These are phyloP conservation scores for Gadopsis marmoratus DNA, from an alignment of 2,797 vertebrate genomes.

Conservation along the genomic window DNA sequence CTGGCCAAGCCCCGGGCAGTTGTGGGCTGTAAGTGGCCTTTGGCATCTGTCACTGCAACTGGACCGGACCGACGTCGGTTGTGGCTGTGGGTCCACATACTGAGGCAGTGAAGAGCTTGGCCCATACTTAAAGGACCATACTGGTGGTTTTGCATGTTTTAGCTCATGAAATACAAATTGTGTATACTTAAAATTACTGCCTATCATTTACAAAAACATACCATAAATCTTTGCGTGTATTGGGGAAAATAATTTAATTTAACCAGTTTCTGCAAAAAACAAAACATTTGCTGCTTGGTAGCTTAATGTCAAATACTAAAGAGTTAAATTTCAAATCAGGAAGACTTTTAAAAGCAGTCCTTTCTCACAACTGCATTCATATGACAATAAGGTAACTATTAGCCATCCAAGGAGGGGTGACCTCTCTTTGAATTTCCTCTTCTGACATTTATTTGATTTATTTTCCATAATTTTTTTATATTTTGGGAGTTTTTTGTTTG, in stretches of 20 bases:
- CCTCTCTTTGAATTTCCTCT: not conserved
- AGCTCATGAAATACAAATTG: constrained; percentile 53
- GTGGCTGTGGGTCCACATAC: constrained; percentile 39
- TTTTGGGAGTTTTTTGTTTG: not conserved
- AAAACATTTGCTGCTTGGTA: not conserved
- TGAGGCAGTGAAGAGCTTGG: constrained; percentile 39
- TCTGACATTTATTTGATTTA: not conserved
- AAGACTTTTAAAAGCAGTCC: not conserved
- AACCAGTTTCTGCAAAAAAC: not conserved
- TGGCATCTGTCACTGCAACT: constrained; percentile 41
- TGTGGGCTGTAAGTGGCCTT: constrained; percentile 40
- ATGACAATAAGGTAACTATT: not conserved
- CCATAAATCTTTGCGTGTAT: constrained; percentile 1
- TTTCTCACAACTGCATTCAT: not conserved
- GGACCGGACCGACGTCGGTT: constrained; percentile 42
- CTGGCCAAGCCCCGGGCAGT: constrained; percentile 39
- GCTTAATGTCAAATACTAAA: not conserved
- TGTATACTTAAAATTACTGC: constrained; percentile 38
- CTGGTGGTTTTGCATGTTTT: constrained; percentile 60
- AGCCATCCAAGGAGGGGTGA: not conserved
- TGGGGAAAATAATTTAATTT: not conserved
- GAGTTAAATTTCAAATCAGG: not conserved
- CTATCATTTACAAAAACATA: constrained; percentile 46
- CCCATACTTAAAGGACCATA: constrained; percentile 32
- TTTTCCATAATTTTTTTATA: not conserved